These are phyloP conservation scores for Scaptomyza cyrtandrae DNA, from an alignment of 2,888 invertebrate genomes.

Conservation along the genomic window DNA sequence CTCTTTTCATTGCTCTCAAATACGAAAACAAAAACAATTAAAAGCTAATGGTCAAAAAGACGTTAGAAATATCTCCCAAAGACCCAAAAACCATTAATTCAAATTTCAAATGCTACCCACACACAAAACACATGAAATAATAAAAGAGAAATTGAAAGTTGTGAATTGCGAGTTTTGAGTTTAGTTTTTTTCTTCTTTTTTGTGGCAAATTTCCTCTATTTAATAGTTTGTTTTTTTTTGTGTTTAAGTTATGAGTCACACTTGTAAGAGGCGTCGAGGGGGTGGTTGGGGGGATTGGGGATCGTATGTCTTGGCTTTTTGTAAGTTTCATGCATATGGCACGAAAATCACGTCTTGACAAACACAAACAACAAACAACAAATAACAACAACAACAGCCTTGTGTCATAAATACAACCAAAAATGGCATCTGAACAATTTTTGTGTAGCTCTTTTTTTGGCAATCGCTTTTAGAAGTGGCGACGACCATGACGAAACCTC, in stretches of 20 bases:
- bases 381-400: conserved; percentile 34
- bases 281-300: background rate
- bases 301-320: background rate
- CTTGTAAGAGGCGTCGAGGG: background rate
- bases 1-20: too few species aligned
- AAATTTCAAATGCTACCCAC: conserved; percentile 55
- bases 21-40: conserved; percentile 20
- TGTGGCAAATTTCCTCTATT: conserved; percentile 6
- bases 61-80: background rate
- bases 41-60: conserved; percentile 21
- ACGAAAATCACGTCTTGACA: conserved; percentile 72
- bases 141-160: conserved; percentile 64
- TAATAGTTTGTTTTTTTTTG: background rate
- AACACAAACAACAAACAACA: conserved; percentile 50
- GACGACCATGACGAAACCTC: conserved; percentile 58
- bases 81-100: conserved; percentile 29
- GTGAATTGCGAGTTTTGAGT: conserved; percentile 17
- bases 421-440: conserved; percentile 66
- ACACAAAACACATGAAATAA: conserved; percentile 4
- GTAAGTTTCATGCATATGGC: conserved; percentile 38
- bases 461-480: conserved; percentile 69
- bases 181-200: background rate
- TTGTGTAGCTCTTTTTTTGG: conserved; percentile 65
- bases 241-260: conserved; percentile 34
- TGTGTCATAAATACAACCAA: conserved; percentile 52